Percentiles rank a stretch among this genome's conserved stretches.
Conservation (phyloP, 1,140 invertebrate species). For the Lasaia peninsularis region DNA sequence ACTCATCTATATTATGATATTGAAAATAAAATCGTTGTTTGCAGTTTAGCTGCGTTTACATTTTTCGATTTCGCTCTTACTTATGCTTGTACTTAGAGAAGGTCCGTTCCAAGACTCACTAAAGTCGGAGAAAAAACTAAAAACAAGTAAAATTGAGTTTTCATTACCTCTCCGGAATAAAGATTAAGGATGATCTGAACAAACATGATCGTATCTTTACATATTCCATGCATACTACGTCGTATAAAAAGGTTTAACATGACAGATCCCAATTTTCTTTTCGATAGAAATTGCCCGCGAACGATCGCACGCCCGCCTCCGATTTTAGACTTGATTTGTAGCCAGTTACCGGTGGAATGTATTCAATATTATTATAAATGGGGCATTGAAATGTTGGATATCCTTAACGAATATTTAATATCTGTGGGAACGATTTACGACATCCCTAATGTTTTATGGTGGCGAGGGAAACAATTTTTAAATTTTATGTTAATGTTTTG, state of each 20-base stretch:
- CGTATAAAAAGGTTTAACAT: slow-evolving; percentile 9
- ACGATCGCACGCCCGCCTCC: slow-evolving; percentile 11
- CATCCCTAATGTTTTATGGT: slow-evolving; percentile 10
- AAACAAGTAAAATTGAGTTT: slow-evolving; percentile 6
- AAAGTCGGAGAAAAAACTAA: not conserved
- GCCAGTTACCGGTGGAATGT: slow-evolving; percentile 24
- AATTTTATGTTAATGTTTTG: not conserved
- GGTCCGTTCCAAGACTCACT: too few relatives aligned
- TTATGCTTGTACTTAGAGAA: too few relatives aligned
- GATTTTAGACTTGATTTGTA: slow-evolving; percentile 31
- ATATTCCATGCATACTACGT: slow-evolving; percentile 10
- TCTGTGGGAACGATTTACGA: slow-evolving; percentile 26
- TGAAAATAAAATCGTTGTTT: too few relatives aligned
- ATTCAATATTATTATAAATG: slow-evolving; percentile 35
- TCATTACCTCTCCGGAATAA: not conserved
- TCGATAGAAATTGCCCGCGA: slow-evolving; percentile 18
- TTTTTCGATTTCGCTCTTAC: too few relatives aligned
- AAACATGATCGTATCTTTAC: slow-evolving; percentile 8
- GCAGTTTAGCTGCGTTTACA: too few relatives aligned
- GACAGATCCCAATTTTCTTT: slow-evolving; percentile 15
- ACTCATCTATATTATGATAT: too few relatives aligned
- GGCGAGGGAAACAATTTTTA: not conserved
- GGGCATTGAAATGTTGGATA: slow-evolving; percentile 27
- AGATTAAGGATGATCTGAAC: slow-evolving; percentile 4
- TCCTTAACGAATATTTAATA: slow-evolving; percentile 36